phyloP scores from a whole-genome alignment of 2,113 vertebrate species.

The Gallinago undulata region DNA sequence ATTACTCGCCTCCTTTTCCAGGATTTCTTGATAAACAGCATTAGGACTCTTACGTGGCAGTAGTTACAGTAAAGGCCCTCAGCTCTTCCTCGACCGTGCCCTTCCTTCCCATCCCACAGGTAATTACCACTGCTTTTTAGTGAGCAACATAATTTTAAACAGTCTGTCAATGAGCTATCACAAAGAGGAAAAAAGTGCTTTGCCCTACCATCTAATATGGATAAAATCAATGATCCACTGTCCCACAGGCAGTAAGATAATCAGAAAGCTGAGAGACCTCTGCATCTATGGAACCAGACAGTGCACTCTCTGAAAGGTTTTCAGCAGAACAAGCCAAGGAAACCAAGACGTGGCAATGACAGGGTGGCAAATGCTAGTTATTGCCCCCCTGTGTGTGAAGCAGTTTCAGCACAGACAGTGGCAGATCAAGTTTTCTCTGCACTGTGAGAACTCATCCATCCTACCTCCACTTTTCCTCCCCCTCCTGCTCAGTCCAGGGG shows the following conservation, averaged over 20 bases:
- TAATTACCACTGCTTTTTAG: constrained; percentile 43
- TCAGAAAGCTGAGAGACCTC: not conserved
- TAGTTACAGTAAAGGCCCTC: not conserved
- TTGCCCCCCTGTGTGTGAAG: not conserved
- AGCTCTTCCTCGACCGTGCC: not conserved
- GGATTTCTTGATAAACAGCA: not conserved
- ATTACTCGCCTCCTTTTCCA: not conserved
- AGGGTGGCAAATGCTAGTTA: not conserved
- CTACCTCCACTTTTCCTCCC: not conserved
- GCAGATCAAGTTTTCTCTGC: not conserved
- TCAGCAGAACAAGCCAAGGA: not conserved
- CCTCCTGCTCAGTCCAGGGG: not conserved
- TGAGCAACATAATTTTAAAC: constrained; percentile 44
- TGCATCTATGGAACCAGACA: not conserved
- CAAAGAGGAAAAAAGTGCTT: constrained; percentile 27
- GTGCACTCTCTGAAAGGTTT: not conserved
- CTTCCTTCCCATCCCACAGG: constrained; percentile 1
- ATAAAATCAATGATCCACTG: constrained; percentile 27
- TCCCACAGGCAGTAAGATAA: not conserved
- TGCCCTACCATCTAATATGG: not conserved
- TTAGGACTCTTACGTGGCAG: not conserved
- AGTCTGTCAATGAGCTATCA: constrained; percentile 8
- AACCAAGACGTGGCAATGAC: not conserved
- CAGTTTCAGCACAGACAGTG: not conserved
- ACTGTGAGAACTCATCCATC: not conserved